Base-by-base conservation (phyloP, 2,113 vertebrate genomes). In the Epinephelus lanceolatus region DNA sequence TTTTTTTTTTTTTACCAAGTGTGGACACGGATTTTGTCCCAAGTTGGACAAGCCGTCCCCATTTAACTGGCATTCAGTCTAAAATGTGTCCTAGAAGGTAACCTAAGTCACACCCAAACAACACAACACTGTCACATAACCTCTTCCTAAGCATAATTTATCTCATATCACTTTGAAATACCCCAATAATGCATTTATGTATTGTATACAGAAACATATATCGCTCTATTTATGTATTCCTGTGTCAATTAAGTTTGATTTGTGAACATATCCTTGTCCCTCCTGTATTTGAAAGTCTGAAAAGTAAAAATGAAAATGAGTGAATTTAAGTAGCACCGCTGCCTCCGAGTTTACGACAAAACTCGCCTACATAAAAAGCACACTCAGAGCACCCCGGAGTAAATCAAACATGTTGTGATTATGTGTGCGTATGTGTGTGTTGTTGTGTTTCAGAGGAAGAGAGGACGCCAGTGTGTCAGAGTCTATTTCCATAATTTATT, bases 401-500 rank as follows among this genome's bases (percentile, higher is more conserved):
- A 60, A 85, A 86, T 78, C 40, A 82, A 73, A 83, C 77, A 71
- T 78, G 81, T 63, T 79, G 76, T 47, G 60, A 83, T 30, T 42
- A 55, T 60, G 18, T 71, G 61, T 60, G 69, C 60, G 13, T 52
- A 15, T 74, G 11, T 68, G 52, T 83, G 56, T 51, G 33, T n/a
- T n/a, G 71, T 81, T 89, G 78, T 79, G 56, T 83, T 60, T 78
- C 30, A 14, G 71, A 17, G 76, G 33, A 47, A 63, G 53, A 55
- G 67, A 60, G 59, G 76, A 76, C 21, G 51, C 56, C 47, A 66
- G 70, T 62, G 55, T 74, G 69, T 81, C 83, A 53, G 61, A 63
- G 53, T 80, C 86, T 71, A 85, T 93, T 91, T 93, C 76, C 82
- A 90, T 87, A 88, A 93, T 92, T 89, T 88, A 89, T 92, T 89